phyloP scores from a whole-genome alignment of 2,888 invertebrate species.

The Palloptera scutellata region DNA sequence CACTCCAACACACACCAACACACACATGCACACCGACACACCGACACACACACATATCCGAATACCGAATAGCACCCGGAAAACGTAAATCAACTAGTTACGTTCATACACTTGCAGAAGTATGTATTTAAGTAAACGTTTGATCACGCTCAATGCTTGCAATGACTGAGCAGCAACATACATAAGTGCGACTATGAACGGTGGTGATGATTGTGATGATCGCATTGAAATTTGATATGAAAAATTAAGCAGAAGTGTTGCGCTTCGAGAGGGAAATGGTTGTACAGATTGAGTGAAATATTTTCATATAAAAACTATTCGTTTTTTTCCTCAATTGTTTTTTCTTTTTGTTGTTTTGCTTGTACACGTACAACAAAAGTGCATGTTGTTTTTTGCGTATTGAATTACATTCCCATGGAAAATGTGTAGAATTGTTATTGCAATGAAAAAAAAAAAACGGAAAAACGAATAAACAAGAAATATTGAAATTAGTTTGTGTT shows the following conservation, averaged over 20 bases:
- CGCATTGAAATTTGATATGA: slow-evolving; percentile 54
- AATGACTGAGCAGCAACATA: not conserved
- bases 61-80: slow-evolving; percentile 47
- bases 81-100: slow-evolving; percentile 33
- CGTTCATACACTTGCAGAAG: too few species aligned
- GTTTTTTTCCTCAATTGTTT: not conserved
- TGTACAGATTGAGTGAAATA: too few species aligned
- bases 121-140: too few species aligned
- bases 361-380: not conserved
- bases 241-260: slow-evolving; percentile 47
- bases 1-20: not conserved
- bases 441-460: too few species aligned
- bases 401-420: slow-evolving; percentile 28
- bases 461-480: too few species aligned
- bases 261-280: not conserved
- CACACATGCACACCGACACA: not conserved
- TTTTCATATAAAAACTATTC: too few species aligned
- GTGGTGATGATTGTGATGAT: slow-evolving; percentile 31
- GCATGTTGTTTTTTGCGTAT: slow-evolving; percentile 13
- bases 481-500: too few species aligned
- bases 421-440: not conserved
- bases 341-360: not conserved
- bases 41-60: not conserved
- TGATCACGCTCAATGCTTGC: not conserved
- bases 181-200: not conserved